Percentiles rank a stretch among this genome's conserved stretches.
Evolutionary conservation across 2,113 vertebrate genomes (phyloP).

Genomic region (Grantiella picta): DNA sequence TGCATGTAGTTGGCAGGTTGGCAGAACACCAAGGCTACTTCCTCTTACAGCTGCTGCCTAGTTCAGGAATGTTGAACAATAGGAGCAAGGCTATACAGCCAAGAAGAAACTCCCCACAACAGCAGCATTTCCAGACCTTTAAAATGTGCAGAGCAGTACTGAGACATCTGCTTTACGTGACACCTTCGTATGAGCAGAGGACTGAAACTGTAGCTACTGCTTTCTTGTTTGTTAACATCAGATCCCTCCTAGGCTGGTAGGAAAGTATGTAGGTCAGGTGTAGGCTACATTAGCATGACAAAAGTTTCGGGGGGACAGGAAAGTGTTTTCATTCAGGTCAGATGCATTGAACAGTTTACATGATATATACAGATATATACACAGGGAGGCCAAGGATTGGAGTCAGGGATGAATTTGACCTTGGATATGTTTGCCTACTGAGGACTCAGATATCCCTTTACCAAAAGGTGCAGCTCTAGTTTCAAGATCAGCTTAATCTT

Average conservation of each 20-base stretch:
- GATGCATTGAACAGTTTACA: background rate
- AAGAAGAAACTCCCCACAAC: background rate
- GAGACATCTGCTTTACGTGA: background rate
- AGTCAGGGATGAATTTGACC: slow-evolving; percentile 18
- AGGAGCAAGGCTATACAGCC: background rate
- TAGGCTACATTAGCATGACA: slow-evolving; percentile 22
- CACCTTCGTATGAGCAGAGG: background rate
- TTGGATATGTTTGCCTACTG: background rate
- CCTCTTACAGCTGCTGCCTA: slow-evolving; percentile 55
- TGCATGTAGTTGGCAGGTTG: background rate
- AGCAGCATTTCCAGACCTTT: background rate
- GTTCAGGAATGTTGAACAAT: background rate
- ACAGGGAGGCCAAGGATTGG: background rate
- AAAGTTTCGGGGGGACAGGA: background rate
- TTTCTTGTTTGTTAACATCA: slow-evolving; percentile 17
- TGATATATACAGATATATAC: background rate
- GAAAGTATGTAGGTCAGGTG: background rate
- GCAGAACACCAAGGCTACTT: slow-evolving; percentile 37
- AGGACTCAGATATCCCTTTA: background rate
- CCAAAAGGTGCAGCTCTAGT: background rate
- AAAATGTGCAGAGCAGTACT: background rate
- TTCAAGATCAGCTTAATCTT: slow-evolving; percentile 41
- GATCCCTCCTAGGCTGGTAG: background rate
- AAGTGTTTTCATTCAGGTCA: background rate
- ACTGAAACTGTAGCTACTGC: slow-evolving; percentile 7